Base-by-base conservation (phyloP, 2,113 vertebrate genomes). In the Embiotoca jacksoni region DNA sequence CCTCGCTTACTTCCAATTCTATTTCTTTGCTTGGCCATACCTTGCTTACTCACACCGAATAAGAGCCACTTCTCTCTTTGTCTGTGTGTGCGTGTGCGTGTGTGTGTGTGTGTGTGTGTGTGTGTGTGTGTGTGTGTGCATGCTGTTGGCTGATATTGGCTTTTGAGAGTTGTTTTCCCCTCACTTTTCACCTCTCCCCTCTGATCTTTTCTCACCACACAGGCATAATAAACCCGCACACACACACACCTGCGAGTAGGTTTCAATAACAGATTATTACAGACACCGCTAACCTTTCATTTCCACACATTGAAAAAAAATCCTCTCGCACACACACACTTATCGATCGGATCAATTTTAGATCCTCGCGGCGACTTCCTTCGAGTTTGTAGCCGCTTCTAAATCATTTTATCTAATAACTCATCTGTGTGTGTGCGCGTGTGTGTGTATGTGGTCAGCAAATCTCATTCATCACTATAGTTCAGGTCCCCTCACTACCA, bases 201-300 rank as follows among this genome's bases (percentile, higher is more conserved):
- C 79, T 81, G 80, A 92, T 90, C 82, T 78, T 89, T 84, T 64
- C 82, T 82, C 78, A 16, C 37, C 65, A 33, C 71, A 64, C 56
- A 78, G 53, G 53, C 6, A 65, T 72, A 10, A 39, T 39, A 60
- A 39, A 66, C 37, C 15, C 36, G 0, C 60, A 9, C 72, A 7
- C 73, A 7, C 73, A 52, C 69, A 68, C 62, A 71, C 64, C 54
- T 13, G 33, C 35, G 4, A 62, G 68, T 53, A 59, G 65, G 83
- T 85, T 90, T 88, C 91, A 91, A 90, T 93, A 93, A 90, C 81
- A 71, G 72, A 80, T 92, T 86, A 94, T 93, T 94, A 88, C 85
- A 84, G 70, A 63, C 37, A 3, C 76, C 30, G 44, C 83, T 88
- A 82, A 88, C 90, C 85, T 90, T 90, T 90, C 64, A 81, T 77